A percentile compares a stretch with the other conserved stretches of the same genome.
phyloP scores from a whole-genome alignment of 2,797 vertebrate species.

The Enteromius argenteus region DNA sequence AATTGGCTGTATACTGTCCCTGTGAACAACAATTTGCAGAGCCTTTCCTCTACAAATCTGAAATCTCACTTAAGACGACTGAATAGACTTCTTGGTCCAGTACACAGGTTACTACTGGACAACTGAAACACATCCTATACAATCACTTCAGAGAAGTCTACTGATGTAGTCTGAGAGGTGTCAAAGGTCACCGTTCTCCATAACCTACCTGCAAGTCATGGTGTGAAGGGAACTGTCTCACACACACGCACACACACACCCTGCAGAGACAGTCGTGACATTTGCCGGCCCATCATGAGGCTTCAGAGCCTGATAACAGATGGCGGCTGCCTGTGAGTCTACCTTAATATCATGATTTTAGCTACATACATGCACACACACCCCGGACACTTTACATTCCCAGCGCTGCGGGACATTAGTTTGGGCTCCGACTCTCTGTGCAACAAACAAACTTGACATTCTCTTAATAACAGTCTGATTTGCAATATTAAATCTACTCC shows the following conservation, averaged over 20 bases:
- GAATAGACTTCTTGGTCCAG: background rate
- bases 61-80: background rate
- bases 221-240: constrained; percentile 1
- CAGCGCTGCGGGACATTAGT: background rate
- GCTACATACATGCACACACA: constrained; percentile 41
- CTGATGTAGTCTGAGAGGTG: background rate
- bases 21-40: background rate
- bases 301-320: constrained; percentile 55
- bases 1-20: background rate
- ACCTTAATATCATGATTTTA: constrained; percentile 46
- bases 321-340: constrained; percentile 50
- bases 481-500: constrained; percentile 31
- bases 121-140: background rate
- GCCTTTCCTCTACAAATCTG: background rate
- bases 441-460: constrained; percentile 18
- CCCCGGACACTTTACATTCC: constrained; percentile 17
- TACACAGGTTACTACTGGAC: background rate
- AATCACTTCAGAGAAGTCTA: background rate
- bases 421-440: background rate
- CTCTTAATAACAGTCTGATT: constrained; percentile 36
- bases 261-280: constrained; percentile 59
- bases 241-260: constrained; percentile 22
- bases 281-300: constrained; percentile 52
- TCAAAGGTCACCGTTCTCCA: background rate
- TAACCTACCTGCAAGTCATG: constrained; percentile 7